These are phyloP conservation scores for Leptinotarsa tumamoca DNA, from an alignment of 2,888 invertebrate species.

Conservation along the genomic window DNA sequence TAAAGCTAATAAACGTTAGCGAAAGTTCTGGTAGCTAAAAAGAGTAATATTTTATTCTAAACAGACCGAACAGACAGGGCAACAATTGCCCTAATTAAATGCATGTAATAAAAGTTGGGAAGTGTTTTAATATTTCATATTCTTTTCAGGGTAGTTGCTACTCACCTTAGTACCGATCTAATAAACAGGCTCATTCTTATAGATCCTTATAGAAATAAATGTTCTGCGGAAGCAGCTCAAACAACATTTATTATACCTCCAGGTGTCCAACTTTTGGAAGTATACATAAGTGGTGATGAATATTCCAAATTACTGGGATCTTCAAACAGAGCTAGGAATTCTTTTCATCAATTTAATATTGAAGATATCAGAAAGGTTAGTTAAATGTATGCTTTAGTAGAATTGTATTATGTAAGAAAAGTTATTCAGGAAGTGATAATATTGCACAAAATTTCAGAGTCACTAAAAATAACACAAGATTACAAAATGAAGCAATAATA, in stretches of 20 bases:
- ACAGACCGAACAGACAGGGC: too few species aligned
- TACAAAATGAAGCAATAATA: too few species aligned
- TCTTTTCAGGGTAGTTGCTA: constrained; percentile 78
- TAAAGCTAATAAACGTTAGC: too few species aligned
- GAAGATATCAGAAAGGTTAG: constrained; percentile 56
- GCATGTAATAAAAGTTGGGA: background rate
- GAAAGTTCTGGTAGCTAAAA: too few species aligned
- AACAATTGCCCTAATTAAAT: too few species aligned
- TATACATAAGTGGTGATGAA: constrained; percentile 78
- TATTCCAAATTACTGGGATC: constrained; percentile 69
- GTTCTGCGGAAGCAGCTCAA: constrained; percentile 78
- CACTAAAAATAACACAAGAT: too few species aligned
- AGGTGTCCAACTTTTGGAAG: constrained; percentile 83
- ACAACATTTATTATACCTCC: constrained; percentile 80
- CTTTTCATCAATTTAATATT: constrained; percentile 56
- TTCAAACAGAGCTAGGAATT: constrained; percentile 65
- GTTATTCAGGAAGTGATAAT: too few species aligned
- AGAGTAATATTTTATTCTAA: too few species aligned
- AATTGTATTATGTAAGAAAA: too few species aligned
- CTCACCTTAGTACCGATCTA: constrained; percentile 79
- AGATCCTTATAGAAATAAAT: constrained; percentile 86
- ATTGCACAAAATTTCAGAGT: too few species aligned
- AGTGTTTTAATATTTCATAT: background rate
- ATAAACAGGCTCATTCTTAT: constrained; percentile 85
- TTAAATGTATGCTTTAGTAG: background rate